Conservation (phyloP, 2,888 invertebrate species). For the Unio delphinus region DNA sequence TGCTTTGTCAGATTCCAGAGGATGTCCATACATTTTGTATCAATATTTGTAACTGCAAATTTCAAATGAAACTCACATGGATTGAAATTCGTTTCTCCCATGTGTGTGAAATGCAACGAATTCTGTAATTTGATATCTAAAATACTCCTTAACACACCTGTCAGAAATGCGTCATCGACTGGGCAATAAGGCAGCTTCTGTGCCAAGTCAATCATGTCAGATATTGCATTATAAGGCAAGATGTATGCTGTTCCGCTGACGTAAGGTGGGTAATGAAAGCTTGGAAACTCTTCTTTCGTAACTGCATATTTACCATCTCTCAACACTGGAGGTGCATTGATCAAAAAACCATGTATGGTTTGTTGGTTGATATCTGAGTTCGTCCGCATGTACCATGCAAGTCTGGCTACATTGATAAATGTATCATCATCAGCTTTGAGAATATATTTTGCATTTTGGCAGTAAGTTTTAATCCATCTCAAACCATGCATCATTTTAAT, state of each 20-base stretch:
- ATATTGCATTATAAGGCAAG: slow-evolving; percentile 36
- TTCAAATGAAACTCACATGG: too few species aligned
- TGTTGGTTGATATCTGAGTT: slow-evolving; percentile 21
- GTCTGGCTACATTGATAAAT: slow-evolving; percentile 33
- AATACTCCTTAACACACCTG: slow-evolving; percentile 47
- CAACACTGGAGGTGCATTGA: slow-evolving; percentile 21
- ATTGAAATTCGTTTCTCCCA: too few species aligned
- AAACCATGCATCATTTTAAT: slow-evolving; percentile 35
- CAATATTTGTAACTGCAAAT: too few species aligned
- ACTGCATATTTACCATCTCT: slow-evolving; percentile 49
- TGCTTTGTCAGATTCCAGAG: too few species aligned
- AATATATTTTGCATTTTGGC: slow-evolving; percentile 29
- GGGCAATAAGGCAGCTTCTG: slow-evolving; percentile 44
- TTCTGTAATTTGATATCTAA: slow-evolving; percentile 18
- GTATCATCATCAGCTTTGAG: slow-evolving; percentile 46
- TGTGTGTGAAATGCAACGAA: too few species aligned
- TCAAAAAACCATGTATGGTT: slow-evolving; percentile 32
- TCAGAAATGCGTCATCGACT: slow-evolving; percentile 58
- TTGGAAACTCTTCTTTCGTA: slow-evolving; percentile 24
- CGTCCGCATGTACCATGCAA: slow-evolving; percentile 16
- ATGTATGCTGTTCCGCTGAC: slow-evolving; percentile 50
- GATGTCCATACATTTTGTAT: too few species aligned
- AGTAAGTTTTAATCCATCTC: slow-evolving; percentile 35
- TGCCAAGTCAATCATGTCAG: slow-evolving; percentile 33
- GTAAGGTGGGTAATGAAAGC: slow-evolving; percentile 43